Percentiles rank a stretch among this genome's conserved stretches.
Conservation (phyloP, 2,888 invertebrate genomes). For the Acleris sparsana region DNA sequence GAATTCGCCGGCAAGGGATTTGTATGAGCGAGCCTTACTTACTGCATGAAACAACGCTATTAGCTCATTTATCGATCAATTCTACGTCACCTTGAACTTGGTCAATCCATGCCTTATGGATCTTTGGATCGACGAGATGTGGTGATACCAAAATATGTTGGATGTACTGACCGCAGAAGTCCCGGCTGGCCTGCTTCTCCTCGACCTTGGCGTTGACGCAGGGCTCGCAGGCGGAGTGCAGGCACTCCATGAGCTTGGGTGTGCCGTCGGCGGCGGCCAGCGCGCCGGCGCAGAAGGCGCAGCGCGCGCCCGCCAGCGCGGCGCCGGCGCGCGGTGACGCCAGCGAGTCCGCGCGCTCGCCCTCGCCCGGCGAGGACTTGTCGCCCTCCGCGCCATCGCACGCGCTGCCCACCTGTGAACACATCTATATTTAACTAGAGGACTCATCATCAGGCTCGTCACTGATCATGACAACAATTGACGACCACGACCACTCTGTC, state of each 20-base stretch:
- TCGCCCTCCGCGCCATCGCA: conserved; percentile 28
- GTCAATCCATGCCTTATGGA: too few species aligned
- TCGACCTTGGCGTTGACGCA: conserved; percentile 88
- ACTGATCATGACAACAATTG: too few species aligned
- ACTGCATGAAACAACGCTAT: too few species aligned
- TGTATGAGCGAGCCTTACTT: too few species aligned
- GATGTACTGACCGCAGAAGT: conserved; percentile 63
- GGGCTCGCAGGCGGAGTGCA: conserved; percentile 92
- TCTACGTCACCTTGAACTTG: too few species aligned
- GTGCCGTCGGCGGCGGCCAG: conserved; percentile 70
- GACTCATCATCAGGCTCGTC: too few species aligned
- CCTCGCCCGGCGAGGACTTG: conserved; percentile 17
- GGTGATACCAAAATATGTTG: too few species aligned
- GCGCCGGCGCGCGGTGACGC: conserved; percentile 61
- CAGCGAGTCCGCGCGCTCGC: conserved; percentile 66
- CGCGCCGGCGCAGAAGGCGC: conserved; percentile 76
- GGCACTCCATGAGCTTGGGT: conserved; percentile 93
- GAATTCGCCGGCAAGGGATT: too few species aligned
- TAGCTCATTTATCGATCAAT: too few species aligned
- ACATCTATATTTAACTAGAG: background rate
- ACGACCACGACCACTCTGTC: too few species aligned
- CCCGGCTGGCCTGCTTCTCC: conserved; percentile 65
- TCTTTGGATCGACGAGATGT: too few species aligned
- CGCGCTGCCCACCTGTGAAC: conserved; percentile 41
- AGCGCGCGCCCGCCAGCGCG: conserved; percentile 69